A percentile compares a stretch with the other conserved stretches of the same genome.
Evolutionary conservation across 2,797 vertebrate species (phyloP).

Genomic region (Lagocephalus sceleratus): DNA sequence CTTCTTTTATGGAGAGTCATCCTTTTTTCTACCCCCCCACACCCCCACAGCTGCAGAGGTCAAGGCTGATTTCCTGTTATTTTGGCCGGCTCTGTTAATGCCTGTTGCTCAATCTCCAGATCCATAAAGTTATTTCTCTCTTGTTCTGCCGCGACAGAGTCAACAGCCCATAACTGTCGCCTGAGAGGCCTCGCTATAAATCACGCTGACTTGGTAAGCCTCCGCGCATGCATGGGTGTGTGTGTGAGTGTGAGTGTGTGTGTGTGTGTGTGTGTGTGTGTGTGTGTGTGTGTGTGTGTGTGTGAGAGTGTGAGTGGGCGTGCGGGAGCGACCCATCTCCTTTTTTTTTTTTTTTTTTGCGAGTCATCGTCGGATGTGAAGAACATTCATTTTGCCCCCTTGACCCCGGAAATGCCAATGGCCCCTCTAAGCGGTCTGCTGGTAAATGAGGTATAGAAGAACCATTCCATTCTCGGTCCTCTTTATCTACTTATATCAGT

Average conservation of each 20-base stretch:
- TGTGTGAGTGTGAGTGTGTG: constrained; percentile 28
- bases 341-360: constrained; percentile 39
- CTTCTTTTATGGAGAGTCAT: constrained; percentile 19
- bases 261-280: constrained; percentile 28
- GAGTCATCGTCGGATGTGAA: constrained; percentile 59
- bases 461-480: constrained; percentile 53
- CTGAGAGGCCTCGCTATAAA: constrained; percentile 60
- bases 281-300: constrained; percentile 19
- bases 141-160: constrained; percentile 63
- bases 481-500: constrained; percentile 73
- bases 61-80: constrained; percentile 73
- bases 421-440: constrained; percentile 73
- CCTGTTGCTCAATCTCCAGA: constrained; percentile 61
- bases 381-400: constrained; percentile 64
- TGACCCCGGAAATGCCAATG: constrained; percentile 80
- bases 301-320: constrained; percentile 19
- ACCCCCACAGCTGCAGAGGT: constrained; percentile 43
- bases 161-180: constrained; percentile 66
- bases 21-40: constrained; percentile 22
- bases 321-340: constrained; percentile 16
- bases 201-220: constrained; percentile 44
- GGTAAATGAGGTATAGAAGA: constrained; percentile 81
- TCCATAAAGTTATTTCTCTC: constrained; percentile 66
- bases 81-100: constrained; percentile 59
- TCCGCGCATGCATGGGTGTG: constrained; percentile 5